Evolutionary conservation across 2,888 invertebrate species (phyloP).

Genomic region (Parnassius glacialis): DNA sequence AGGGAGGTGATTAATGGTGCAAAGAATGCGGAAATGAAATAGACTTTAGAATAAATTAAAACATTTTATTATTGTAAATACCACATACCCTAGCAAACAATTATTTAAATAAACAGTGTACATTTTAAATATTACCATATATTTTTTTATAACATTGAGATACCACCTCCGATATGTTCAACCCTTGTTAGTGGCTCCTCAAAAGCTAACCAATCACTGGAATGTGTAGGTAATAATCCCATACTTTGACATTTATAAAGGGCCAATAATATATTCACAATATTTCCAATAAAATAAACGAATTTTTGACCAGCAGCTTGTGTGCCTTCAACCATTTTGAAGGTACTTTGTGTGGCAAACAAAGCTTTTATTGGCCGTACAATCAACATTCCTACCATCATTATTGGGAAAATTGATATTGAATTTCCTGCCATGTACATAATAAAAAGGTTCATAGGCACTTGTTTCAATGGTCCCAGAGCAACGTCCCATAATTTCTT

Average conservation of each 20-base stretch:
- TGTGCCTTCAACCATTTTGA: constrained; percentile 96
- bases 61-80: constrained; percentile 60
- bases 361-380: constrained; percentile 97
- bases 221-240: constrained; percentile 97
- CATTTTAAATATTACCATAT: constrained; percentile 35
- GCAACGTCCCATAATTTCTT: constrained; percentile 99
- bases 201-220: constrained; percentile 99
- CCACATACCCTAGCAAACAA: constrained; percentile 48
- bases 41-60: constrained; percentile 38
- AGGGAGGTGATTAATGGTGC: constrained; percentile 45
- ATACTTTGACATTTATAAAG: constrained; percentile 99
- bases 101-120: constrained; percentile 49
- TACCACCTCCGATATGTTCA: constrained; percentile 93
- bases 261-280: constrained; percentile 94
- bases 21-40: constrained; percentile 27
- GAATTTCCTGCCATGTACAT: constrained; percentile 99
- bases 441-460: constrained; percentile 99
- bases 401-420: constrained; percentile 99
- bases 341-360: constrained; percentile 93
- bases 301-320: constrained; percentile 95
- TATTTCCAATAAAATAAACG: constrained; percentile 95
- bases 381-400: constrained; percentile 99
- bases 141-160: constrained; percentile 80
- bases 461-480: constrained; percentile 95
- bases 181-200: constrained; percentile 93